These are phyloP conservation scores for Zaprionus tsacasi DNA, from an alignment of 1,140 invertebrate genomes.

Conservation along the genomic window DNA sequence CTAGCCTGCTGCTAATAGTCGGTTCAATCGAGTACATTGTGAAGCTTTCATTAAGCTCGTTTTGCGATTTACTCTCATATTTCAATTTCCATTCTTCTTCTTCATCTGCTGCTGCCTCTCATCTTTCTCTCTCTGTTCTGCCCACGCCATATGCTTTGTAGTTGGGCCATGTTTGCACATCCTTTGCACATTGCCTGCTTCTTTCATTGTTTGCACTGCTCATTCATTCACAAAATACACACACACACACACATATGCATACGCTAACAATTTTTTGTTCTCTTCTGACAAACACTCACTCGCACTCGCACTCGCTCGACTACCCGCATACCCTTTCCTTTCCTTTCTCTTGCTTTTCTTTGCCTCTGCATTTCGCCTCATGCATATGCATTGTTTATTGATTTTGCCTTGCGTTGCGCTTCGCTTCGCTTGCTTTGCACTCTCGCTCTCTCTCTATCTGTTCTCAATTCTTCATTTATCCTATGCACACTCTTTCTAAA, in stretches of 20 bases:
- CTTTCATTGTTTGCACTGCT: conserved; percentile 76
- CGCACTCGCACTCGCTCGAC: conserved; percentile 10
- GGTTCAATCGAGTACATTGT: background rate
- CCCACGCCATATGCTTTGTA: conserved; percentile 27
- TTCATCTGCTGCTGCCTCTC: background rate
- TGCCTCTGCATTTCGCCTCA: conserved; percentile 38
- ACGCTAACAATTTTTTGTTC: conserved; percentile 35
- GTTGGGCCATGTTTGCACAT: conserved; percentile 65
- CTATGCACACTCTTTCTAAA: conserved; percentile 41
- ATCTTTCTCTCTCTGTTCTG: background rate
- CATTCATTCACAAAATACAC: conserved; percentile 71
- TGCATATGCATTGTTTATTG: conserved; percentile 81
- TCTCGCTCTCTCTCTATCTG: conserved; percentile 5
- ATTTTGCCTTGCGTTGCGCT: conserved; percentile 54
- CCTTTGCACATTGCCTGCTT: conserved; percentile 71
- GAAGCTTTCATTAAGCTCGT: conserved; percentile 22
- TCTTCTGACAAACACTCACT: conserved; percentile 46
- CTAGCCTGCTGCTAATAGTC: no score
- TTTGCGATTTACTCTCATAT: conserved; percentile 14
- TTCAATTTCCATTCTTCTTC: conserved; percentile 58
- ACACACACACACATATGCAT: conserved; percentile 22
- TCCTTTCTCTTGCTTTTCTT: background rate
- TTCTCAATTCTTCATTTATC: conserved; percentile 16
- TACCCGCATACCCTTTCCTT: conserved; percentile 34
- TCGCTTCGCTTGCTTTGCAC: conserved; percentile 31